These are phyloP conservation scores for Rhagologus leucostigma DNA, from an alignment of 2,113 vertebrate species.

Conservation along the genomic window DNA sequence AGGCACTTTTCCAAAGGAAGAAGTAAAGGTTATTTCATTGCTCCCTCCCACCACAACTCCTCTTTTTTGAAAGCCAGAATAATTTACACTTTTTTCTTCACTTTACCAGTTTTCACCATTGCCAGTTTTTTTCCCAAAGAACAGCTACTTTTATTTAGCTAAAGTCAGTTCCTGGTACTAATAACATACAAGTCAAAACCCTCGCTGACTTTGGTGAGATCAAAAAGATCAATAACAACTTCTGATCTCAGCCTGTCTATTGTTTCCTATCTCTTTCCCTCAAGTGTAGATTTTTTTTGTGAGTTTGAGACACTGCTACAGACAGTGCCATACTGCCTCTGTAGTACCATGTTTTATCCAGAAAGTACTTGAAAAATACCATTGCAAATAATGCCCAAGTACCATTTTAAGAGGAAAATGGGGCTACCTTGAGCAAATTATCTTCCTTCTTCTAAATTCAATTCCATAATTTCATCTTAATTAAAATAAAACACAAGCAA, in stretches of 20 bases:
- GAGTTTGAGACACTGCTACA: neutral
- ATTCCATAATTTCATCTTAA: neutral
- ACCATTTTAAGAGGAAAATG: neutral
- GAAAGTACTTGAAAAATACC: neutral
- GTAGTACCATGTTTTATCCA: neutral
- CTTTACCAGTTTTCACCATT: neutral
- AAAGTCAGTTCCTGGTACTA: neutral
- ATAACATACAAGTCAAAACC: neutral
- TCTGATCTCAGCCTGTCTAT: neutral
- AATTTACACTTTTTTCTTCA: neutral
- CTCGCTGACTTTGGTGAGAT: neutral
- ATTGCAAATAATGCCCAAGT: neutral
- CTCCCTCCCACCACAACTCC: accelerated
- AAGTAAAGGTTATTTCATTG: neutral
- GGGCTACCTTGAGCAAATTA: neutral
- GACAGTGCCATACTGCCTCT: neutral
- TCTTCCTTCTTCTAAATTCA: neutral
- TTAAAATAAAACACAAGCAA: neutral
- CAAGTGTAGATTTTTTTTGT: neutral
- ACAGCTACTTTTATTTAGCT: neutral
- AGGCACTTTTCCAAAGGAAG: neutral
- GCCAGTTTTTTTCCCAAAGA: neutral
- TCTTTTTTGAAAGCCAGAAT: neutral
- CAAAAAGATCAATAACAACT: neutral
- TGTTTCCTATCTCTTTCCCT: neutral